phyloP scores from a whole-genome alignment of 2,888 invertebrate species.

The Drosophila bunnanda region DNA sequence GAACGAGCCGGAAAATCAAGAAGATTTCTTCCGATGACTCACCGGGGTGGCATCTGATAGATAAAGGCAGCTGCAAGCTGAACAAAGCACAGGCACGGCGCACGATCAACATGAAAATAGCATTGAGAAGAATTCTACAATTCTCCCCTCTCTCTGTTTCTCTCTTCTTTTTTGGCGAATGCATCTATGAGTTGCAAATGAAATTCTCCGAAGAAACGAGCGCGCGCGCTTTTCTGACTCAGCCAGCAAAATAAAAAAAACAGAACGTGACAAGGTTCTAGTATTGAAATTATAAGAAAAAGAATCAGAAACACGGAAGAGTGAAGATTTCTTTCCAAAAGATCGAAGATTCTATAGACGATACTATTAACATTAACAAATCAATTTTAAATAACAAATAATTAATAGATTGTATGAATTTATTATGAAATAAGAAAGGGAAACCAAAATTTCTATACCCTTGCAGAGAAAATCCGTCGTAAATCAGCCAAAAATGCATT shows the following conservation, averaged over 20 bases:
- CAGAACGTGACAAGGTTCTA: conserved; percentile 32
- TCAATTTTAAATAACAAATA: too few relatives aligned
- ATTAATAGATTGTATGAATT: too few relatives aligned
- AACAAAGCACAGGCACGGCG: conserved; percentile 35
- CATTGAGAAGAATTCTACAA: conserved; percentile 66
- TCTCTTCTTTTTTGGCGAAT: conserved; percentile 10
- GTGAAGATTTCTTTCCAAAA: not conserved
- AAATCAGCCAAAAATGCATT: too few relatives aligned
- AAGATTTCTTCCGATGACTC: conserved; percentile 52
- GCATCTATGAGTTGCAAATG: conserved; percentile 39
- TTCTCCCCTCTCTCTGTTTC: not conserved
- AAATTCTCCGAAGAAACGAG: conserved; percentile 53
- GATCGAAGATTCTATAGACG: not conserved
- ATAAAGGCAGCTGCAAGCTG: conserved; percentile 72
- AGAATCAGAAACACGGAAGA: conserved; percentile 11
- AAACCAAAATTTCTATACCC: too few relatives aligned
- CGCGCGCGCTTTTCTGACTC: conserved; percentile 57
- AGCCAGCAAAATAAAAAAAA: conserved; percentile 37
- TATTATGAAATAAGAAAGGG: too few relatives aligned
- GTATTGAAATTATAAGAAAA: not conserved
- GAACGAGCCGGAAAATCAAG: conserved; percentile 17
- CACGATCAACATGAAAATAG: conserved; percentile 68
- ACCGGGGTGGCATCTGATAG: conserved; percentile 68
- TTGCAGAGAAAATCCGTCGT: too few relatives aligned
- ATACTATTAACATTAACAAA: too few relatives aligned